Evolutionary conservation across 2,888 invertebrate genomes (phyloP), one percentile per base, ranked within the genome.

Genomic region (Melinopterus prodromus): DNA sequence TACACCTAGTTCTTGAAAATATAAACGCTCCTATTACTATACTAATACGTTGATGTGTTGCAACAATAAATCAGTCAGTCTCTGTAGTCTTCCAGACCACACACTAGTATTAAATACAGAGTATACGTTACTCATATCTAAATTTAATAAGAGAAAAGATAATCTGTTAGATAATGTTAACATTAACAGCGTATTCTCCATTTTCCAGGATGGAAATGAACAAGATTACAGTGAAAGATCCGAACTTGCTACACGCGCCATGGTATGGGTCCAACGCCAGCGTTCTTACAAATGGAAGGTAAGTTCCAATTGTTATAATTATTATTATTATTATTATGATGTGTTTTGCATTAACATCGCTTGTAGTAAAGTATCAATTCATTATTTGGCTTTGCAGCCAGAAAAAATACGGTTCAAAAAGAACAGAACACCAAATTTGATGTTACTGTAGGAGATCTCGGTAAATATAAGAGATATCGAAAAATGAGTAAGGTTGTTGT

Each of bases 211-310:
- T 87, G 87, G 86, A 85, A 79, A 80, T 84, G 78, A 84, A 84
- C 79, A 85, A 83, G 78, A 82, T 83, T 75, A 79, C 82, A 74
- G 83, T 80, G 9, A 78, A 74, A 77, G 77, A 80, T 74, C 78
- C 82, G 74, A 53, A 80, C 71, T 78, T 81, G 14, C 81, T 84
- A 74, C 36, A 37, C n/a, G 79, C 78, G 69, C 84, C 86, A 71
- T 87, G 87, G 87, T 86, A 86, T 79, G 87, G 86, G 69, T 87
- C 88, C 36, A 86, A 87, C 77, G 81, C 86, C 37, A 86, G 86
- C 79, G 86, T 83, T 79, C 80, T 84, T 14, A 76, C 79, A 6
- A 79, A 76, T 12, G 79, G 79, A 70, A 72, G 78, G 78, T 78
- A 69, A 78, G 26, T 74, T 53, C 26, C 5, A n/a, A 78, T 72